phyloP scores from a whole-genome alignment of 2,888 invertebrate genomes.

The Apomyelois bistriatella region DNA sequence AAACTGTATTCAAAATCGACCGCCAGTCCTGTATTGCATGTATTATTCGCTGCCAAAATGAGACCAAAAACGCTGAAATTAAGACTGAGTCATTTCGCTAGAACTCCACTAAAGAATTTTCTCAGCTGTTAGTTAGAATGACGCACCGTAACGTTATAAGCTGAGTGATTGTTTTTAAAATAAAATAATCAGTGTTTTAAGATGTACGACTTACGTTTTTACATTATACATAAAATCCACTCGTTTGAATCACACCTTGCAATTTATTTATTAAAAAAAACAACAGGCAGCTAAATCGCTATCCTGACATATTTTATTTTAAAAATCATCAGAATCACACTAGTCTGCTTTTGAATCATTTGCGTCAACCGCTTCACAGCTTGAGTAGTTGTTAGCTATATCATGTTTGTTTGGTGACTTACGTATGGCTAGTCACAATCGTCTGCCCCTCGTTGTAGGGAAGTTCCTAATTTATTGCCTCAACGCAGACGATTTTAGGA shows the following conservation, averaged over 20 bases:
- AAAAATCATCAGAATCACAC: background rate
- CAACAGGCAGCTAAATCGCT: too few species aligned
- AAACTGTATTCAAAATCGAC: background rate
- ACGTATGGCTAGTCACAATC: background rate
- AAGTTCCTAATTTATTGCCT: background rate
- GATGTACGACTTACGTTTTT: too few species aligned
- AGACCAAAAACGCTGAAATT: constrained; percentile 5
- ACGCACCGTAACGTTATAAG: background rate
- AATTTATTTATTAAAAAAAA: too few species aligned
- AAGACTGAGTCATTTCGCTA: constrained; percentile 11
- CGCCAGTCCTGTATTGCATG: background rate
- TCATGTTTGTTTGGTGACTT: background rate
- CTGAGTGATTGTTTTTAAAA: background rate
- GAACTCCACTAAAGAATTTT: constrained; percentile 8
- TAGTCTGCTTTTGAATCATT: background rate
- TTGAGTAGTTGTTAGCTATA: background rate
- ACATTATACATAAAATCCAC: too few species aligned
- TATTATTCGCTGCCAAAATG: background rate
- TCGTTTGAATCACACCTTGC: too few species aligned
- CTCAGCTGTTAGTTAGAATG: background rate
- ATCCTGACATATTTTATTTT: background rate
- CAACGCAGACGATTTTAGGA: background rate
- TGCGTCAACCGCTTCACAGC: background rate
- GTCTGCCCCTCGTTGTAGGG: background rate
- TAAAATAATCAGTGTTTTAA: background rate